These are phyloP conservation scores for Tympanuchus pallidicinctus DNA, from an alignment of 2,113 vertebrate species.

Conservation along the genomic window DNA sequence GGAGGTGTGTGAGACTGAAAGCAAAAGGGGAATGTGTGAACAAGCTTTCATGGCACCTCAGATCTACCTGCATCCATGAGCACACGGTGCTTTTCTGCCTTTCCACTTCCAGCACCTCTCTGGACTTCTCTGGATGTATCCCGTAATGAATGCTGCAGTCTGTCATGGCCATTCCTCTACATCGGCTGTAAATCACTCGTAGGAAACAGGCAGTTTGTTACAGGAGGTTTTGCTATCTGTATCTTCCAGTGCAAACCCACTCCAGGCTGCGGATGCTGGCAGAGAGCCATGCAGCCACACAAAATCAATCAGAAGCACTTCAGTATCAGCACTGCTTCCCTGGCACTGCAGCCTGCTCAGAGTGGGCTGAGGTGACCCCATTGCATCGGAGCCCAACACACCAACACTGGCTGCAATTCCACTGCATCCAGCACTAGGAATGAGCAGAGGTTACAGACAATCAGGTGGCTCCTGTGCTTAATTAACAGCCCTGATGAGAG, in stretches of 20 bases:
- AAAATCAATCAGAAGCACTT: background rate
- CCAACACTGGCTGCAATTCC: background rate
- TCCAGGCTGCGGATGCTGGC: background rate
- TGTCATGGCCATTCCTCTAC: background rate
- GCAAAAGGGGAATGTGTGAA: background rate
- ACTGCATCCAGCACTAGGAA: background rate
- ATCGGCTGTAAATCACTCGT: background rate
- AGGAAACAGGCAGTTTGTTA: background rate
- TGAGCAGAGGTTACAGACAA: background rate
- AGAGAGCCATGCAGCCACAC: background rate
- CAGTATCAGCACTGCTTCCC: background rate
- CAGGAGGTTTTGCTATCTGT: background rate
- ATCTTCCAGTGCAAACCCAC: background rate
- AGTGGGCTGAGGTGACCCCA: background rate
- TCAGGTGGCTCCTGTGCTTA: background rate
- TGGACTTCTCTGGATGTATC: rapidly evolving
- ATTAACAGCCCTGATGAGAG: background rate
- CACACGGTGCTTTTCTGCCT: background rate
- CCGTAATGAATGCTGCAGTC: background rate
- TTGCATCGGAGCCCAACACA: rapidly evolving
- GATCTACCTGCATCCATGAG: background rate
- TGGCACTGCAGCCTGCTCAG: background rate
- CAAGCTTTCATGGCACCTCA: background rate
- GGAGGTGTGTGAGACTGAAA: background rate
- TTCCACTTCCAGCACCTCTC: background rate